phyloP scores from a whole-genome alignment of 2,113 vertebrate species.

The Struthidea cinerea region DNA sequence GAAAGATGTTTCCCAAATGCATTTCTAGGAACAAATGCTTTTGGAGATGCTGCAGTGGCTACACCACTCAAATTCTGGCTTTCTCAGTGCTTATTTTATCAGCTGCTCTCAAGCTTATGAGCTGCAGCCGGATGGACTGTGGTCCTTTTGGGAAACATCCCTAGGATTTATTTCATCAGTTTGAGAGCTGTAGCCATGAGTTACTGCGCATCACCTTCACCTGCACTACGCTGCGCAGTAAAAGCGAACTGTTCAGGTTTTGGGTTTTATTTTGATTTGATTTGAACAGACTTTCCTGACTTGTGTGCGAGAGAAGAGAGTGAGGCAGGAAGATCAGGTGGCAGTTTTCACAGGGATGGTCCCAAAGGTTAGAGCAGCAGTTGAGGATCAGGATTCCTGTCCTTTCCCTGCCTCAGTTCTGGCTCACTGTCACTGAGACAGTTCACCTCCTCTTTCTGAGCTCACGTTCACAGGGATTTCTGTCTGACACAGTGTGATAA shows the following conservation, averaged over 20 bases:
- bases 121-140: background rate
- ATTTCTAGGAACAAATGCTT: background rate
- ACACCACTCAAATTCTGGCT: background rate
- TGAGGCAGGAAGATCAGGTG: background rate
- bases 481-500: background rate
- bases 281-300: background rate
- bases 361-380: background rate
- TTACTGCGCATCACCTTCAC: background rate
- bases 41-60: background rate
- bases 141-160: background rate
- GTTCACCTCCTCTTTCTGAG: background rate
- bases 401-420: background rate
- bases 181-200: background rate
- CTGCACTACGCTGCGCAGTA: background rate
- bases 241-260: background rate
- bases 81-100: background rate
- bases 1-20: background rate
- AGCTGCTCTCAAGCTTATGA: background rate
- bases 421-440: background rate
- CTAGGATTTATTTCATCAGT: background rate
- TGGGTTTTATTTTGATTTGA: background rate
- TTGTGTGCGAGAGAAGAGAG: background rate
- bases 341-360: background rate
- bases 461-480: rapidly evolving
- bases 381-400: rapidly evolving